Conservation (phyloP, 2,888 invertebrate species). For the Lamellibrachia columna region DNA sequence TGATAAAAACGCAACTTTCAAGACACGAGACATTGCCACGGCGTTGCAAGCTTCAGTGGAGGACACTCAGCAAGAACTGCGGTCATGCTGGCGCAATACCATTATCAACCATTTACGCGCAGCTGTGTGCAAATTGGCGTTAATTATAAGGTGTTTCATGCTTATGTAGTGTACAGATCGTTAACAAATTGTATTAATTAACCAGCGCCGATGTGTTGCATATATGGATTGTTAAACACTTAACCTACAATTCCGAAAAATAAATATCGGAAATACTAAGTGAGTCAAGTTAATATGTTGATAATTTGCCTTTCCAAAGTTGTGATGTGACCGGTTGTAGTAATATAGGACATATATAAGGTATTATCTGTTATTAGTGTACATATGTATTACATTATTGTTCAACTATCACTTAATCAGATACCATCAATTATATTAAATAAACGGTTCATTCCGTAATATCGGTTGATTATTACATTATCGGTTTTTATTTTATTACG, state of each 20-base stretch:
- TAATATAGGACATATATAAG: no score
- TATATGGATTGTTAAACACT: background rate
- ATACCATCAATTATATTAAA: background rate
- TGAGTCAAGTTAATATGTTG: background rate
- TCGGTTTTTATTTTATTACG: background rate
- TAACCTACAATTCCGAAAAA: background rate
- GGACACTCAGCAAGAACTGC: background rate
- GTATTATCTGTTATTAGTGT: background rate
- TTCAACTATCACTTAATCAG: background rate
- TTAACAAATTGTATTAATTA: background rate
- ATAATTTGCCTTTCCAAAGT: background rate
- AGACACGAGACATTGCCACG: background rate
- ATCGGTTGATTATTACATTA: background rate
- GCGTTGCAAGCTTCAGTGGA: background rate
- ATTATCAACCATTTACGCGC: background rate
- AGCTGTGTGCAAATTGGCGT: background rate
- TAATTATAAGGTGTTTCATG: background rate
- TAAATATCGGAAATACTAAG: background rate
- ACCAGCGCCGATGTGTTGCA: background rate
- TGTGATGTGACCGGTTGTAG: background rate
- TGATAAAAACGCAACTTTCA: no score
- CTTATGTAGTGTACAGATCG: background rate
- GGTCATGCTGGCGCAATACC: background rate
- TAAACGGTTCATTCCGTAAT: background rate
- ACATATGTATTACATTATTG: background rate